These are phyloP conservation scores for Drosophila arawakana DNA, from an alignment of 1,140 invertebrate genomes.

Conservation along the genomic window DNA sequence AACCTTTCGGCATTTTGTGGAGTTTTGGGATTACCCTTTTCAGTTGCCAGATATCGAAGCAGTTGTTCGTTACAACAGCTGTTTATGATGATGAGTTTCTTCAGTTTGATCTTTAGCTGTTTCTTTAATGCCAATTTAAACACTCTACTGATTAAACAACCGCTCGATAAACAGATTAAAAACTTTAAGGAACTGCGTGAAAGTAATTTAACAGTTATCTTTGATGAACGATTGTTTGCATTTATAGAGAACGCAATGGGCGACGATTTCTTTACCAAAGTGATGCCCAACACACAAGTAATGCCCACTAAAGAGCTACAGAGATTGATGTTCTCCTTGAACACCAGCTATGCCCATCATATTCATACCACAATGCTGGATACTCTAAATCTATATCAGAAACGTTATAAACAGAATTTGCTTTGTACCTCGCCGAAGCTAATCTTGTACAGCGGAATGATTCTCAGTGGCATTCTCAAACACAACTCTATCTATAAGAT, in stretches of 20 bases:
- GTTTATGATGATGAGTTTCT: conserved; percentile 37
- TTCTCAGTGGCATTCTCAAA: background rate
- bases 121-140: conserved; percentile 45
- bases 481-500: conserved; percentile 23
- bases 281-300: background rate
- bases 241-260: background rate
- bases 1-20: conserved; percentile 44
- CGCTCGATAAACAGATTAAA: background rate
- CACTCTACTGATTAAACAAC: conserved; percentile 36
- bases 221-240: background rate
- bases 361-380: background rate
- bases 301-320: background rate
- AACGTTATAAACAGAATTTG: background rate
- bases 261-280: background rate
- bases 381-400: background rate
- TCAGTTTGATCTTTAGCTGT: conserved; percentile 34
- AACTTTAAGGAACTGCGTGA: conserved; percentile 39
- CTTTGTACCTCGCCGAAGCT: background rate
- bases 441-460: background rate
- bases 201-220: conserved; percentile 28
- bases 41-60: background rate
- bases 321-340: background rate
- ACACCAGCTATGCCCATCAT: conserved; percentile 17
- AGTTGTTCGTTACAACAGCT: conserved; percentile 32
- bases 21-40: conserved; percentile 38